Conservation (phyloP, 2,888 invertebrate species). For the Parelbella ahira region DNA sequence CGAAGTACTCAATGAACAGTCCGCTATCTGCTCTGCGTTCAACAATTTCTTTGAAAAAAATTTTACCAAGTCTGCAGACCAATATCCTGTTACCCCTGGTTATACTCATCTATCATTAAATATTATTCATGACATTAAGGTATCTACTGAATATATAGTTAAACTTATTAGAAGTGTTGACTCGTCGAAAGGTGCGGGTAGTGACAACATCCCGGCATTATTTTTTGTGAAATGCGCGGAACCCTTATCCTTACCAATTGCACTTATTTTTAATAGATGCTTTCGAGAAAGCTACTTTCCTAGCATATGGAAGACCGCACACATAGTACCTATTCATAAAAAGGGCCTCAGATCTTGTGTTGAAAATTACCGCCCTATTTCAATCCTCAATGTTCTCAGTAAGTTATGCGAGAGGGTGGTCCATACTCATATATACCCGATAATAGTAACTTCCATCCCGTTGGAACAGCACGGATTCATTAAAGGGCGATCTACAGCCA, state of each 20-base stretch:
- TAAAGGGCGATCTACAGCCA: too few species aligned
- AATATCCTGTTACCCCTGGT: too few species aligned
- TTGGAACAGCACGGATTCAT: too few species aligned
- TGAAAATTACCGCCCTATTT: too few species aligned
- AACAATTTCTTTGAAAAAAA: constrained; percentile 5
- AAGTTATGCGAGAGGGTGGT: too few species aligned
- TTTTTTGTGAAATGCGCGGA: constrained; percentile 2
- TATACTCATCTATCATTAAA: not conserved
- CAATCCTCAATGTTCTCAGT: too few species aligned
- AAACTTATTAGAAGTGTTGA: constrained; percentile 2
- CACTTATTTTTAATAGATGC: constrained; percentile 1
- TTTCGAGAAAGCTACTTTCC: too few species aligned
- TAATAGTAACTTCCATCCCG: too few species aligned
- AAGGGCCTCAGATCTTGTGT: too few species aligned
- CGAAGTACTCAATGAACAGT: not conserved
- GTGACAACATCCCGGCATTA: constrained; percentile 1
- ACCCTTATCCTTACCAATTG: not conserved
- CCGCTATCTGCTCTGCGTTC: not conserved
- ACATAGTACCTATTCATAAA: too few species aligned
- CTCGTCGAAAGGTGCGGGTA: not conserved
- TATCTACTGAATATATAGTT: not conserved
- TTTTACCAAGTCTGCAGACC: not conserved
- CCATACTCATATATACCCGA: too few species aligned
- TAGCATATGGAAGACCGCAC: too few species aligned
- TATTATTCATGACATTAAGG: not conserved